These are phyloP conservation scores for Cariama cristata DNA, from an alignment of 2,113 vertebrate species.

Conservation along the genomic window DNA sequence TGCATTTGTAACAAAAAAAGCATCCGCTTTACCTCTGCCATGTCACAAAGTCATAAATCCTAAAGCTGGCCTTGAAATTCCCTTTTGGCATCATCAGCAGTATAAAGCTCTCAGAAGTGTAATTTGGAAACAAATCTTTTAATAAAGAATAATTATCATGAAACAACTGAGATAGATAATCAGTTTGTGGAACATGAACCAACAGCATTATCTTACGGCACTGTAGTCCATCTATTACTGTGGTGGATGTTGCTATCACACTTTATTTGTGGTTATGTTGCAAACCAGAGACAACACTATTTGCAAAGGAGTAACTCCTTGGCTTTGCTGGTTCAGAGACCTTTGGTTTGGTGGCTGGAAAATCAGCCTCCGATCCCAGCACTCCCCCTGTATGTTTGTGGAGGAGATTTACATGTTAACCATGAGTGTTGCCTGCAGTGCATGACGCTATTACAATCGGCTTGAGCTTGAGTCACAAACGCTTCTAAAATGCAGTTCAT, in stretches of 20 bases:
- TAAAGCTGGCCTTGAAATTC: neutral
- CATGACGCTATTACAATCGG: rapidly evolving
- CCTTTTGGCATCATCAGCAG: neutral
- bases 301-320: neutral
- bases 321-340: neutral
- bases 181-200: neutral
- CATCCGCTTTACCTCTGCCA: neutral
- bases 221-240: neutral
- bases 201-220: neutral
- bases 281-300: neutral
- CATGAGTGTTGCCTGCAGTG: rapidly evolving
- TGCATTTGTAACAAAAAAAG: neutral
- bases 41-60: neutral
- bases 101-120: neutral
- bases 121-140: constrained; percentile 14
- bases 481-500: neutral
- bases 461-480: neutral
- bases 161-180: neutral
- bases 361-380: neutral
- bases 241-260: neutral
- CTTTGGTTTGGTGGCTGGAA: neutral
- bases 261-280: neutral
- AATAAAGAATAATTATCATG: constrained; percentile 9
- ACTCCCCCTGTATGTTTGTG: neutral
- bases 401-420: constrained; percentile 23